Percentiles rank a stretch among this genome's conserved stretches.
These are phyloP conservation scores for Drosophila nigrodunni DNA, from an alignment of 1,140 invertebrate species.

Conservation along the genomic window DNA sequence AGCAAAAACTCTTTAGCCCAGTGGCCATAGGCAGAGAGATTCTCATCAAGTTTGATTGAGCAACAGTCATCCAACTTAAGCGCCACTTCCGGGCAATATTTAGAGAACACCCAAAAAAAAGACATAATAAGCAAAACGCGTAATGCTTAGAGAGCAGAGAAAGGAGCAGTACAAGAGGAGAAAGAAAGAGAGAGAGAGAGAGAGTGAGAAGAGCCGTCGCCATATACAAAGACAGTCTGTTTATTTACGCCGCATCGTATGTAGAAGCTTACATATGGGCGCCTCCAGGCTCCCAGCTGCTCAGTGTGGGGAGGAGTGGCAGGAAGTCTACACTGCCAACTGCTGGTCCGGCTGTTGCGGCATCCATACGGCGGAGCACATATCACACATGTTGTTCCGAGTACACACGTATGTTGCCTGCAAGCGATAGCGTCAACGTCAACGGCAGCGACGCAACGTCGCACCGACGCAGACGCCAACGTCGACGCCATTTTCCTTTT, in stretches of 20 bases:
- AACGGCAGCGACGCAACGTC: slow-evolving; percentile 66
- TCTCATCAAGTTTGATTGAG: slow-evolving; percentile 50
- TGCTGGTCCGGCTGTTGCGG: slow-evolving; percentile 47
- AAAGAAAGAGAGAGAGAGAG: background rate
- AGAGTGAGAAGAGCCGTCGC: background rate
- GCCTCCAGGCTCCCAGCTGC: slow-evolving; percentile 57
- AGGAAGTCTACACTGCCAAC: slow-evolving; percentile 10
- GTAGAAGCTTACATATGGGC: slow-evolving; percentile 80
- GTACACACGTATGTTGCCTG: slow-evolving; percentile 84
- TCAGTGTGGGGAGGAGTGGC: background rate
- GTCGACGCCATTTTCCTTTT: slow-evolving; percentile 38
- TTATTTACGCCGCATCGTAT: slow-evolving; percentile 84
- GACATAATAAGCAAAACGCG: slow-evolving; percentile 38
- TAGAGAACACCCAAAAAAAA: background rate
- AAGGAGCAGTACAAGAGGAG: background rate
- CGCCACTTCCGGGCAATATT: slow-evolving; percentile 57
- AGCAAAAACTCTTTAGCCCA: slow-evolving; percentile 29
- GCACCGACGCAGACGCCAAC: slow-evolving; percentile 40
- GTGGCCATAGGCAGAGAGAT: slow-evolving; percentile 14
- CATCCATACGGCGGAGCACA: slow-evolving; percentile 84
- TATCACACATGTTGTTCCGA: slow-evolving; percentile 84
- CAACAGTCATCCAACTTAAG: slow-evolving; percentile 58
- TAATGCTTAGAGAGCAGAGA: slow-evolving; percentile 59
- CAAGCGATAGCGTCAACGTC: slow-evolving; percentile 83
- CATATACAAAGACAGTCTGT: slow-evolving; percentile 74